A percentile compares a stretch with the other conserved stretches of the same genome.
These are phyloP conservation scores for Alectura lathami DNA, from an alignment of 2,113 vertebrate genomes.

Conservation along the genomic window DNA sequence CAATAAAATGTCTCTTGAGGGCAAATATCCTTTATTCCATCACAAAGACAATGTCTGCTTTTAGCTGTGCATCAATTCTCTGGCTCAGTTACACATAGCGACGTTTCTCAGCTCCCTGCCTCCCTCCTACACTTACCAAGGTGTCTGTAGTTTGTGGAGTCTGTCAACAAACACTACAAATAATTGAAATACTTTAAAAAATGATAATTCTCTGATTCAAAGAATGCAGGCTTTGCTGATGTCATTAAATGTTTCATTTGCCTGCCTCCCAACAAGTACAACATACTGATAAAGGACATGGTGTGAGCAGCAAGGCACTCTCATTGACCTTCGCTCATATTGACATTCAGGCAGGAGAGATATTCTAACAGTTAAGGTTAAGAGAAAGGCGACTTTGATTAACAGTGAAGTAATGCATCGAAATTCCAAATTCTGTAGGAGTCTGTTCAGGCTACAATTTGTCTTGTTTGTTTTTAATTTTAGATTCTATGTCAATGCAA, in stretches of 20 bases:
- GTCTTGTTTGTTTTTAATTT: conserved; percentile 64
- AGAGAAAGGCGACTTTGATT: conserved; percentile 69
- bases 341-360: conserved; percentile 58
- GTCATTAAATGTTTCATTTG: background rate
- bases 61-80: background rate
- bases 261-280: background rate
- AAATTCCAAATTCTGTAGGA: conserved; percentile 63
- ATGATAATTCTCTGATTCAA: background rate
- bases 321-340: conserved; percentile 51
- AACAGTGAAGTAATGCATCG: conserved; percentile 48
- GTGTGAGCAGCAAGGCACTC: background rate
- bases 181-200: background rate
- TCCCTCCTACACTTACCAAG: background rate
- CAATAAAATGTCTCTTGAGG: background rate
- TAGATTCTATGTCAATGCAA: conserved; percentile 35
- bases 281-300: conserved; percentile 1
- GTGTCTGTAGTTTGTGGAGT: background rate
- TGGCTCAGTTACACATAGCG: background rate
- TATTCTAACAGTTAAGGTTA: conserved; percentile 50
- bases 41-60: background rate
- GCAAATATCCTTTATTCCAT: background rate
- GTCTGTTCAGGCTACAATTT: background rate
- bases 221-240: background rate
- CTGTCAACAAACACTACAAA: background rate
- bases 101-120: background rate